These are phyloP conservation scores for Onychostoma macrolepis DNA, from an alignment of 2,113 vertebrate genomes.

Conservation along the genomic window DNA sequence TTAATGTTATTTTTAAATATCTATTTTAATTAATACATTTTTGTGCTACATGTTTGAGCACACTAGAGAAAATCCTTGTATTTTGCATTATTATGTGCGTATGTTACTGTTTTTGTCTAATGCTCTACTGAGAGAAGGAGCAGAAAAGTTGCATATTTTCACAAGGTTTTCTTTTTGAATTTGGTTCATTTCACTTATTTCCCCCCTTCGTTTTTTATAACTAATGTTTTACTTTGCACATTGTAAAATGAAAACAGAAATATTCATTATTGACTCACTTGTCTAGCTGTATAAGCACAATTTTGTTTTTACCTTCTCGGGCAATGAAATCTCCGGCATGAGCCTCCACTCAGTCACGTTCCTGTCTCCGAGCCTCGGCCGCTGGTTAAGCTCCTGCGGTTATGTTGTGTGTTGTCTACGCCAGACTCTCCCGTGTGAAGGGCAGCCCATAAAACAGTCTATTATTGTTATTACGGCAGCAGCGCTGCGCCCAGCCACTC, in stretches of 20 bases:
- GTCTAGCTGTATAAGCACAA: neutral
- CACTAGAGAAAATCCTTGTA: too few species aligned
- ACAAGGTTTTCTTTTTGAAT: neutral
- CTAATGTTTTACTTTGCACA: neutral
- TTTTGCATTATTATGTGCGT: too few species aligned
- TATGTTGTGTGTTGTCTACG: slow-evolving; percentile 53
- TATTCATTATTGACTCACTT: neutral
- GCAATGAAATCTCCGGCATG: neutral
- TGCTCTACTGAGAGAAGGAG: neutral
- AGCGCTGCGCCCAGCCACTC: slow-evolving; percentile 65
- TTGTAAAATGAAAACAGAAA: slow-evolving; percentile 17
- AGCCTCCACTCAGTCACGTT: slow-evolving; percentile 20
- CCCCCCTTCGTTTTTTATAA: neutral
- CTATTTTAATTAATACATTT: too few species aligned
- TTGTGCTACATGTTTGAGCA: too few species aligned
- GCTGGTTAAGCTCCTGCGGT: slow-evolving; percentile 48
- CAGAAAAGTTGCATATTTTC: neutral
- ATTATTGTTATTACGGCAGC: slow-evolving; percentile 76
- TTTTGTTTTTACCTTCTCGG: neutral
- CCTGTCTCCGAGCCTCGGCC: neutral
- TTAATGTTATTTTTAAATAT: neutral
- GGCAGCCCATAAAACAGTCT: slow-evolving; percentile 72
- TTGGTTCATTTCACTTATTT: neutral
- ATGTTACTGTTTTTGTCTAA: neutral
- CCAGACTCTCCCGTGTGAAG: slow-evolving; percentile 56